phyloP scores from a whole-genome alignment of 64 coral and sea anemone genomes.

The Montipora foliosa region DNA sequence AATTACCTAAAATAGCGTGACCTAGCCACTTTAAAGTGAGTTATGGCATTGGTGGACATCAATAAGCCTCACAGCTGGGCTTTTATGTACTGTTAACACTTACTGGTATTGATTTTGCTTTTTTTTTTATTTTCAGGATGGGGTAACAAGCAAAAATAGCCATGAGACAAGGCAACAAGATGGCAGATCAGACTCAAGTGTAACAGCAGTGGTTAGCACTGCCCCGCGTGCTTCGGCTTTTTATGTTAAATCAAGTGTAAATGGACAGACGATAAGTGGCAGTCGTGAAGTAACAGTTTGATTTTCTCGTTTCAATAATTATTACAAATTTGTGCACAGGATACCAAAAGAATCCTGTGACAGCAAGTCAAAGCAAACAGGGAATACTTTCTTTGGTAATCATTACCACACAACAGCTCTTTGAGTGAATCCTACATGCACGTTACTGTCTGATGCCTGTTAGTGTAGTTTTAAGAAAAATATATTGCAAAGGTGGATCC shows the following conservation, averaged over 20 bases:
- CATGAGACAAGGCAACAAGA: conserved; percentile 37
- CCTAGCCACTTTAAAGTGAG: too few species aligned
- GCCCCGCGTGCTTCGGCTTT: conserved; percentile 58
- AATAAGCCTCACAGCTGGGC: too few species aligned
- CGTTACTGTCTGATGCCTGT: too few species aligned
- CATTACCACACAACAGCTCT: not conserved
- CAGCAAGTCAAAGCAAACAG: too few species aligned
- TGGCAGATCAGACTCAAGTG: conserved; percentile 24
- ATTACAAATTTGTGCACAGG: conserved; percentile 5
- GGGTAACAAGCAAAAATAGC: not conserved
- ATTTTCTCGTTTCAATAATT: not conserved
- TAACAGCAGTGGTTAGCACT: conserved; percentile 73
- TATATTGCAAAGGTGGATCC: too few species aligned
- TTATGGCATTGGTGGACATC: too few species aligned
- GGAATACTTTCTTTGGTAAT: not conserved
- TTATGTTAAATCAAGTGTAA: conserved; percentile 70
- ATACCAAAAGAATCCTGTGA: not conserved
- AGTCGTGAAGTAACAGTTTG: conserved; percentile 85
- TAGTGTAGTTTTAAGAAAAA: not conserved
- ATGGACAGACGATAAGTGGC: conserved; percentile 32
- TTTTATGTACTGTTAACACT: not conserved
- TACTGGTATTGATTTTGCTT: not conserved
- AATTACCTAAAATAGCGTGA: too few species aligned
- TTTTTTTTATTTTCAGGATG: not conserved
- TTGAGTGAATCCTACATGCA: too few species aligned